These are phyloP conservation scores for Cirrhinus molitorella DNA, from an alignment of 2,797 vertebrate genomes.

Conservation along the genomic window DNA sequence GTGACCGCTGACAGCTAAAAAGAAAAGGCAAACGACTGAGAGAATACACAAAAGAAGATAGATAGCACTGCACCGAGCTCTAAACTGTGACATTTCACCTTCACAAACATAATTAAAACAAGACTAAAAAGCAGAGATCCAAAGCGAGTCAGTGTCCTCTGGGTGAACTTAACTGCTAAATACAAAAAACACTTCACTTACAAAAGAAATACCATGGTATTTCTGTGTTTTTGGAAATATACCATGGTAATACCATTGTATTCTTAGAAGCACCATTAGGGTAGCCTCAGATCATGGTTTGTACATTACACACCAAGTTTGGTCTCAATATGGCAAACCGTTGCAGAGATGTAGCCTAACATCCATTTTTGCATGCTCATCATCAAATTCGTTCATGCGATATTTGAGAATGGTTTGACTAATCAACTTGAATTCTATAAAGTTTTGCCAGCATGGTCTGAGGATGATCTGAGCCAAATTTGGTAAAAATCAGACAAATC, in stretches of 20 bases:
- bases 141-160: conserved; percentile 3
- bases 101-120: conserved; percentile 33
- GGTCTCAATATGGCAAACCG: no score
- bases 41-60: conserved; percentile 24
- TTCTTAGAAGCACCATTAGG: no score
- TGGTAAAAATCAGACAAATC: no score
- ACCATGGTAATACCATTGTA: not conserved
- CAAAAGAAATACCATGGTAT: not conserved
- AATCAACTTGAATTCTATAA: no score
- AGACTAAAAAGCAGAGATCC: not conserved
- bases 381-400: no score
- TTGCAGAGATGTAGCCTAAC: no score
- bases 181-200: not conserved
- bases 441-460: no score
- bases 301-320: no score
- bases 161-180: conserved; percentile 6
- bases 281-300: no score
- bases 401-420: no score
- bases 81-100: conserved; percentile 36
- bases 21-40: conserved; percentile 11
- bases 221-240: not conserved
- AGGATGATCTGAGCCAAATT: no score
- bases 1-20: not conserved
- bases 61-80: not conserved
- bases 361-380: no score